Percentiles rank a stretch among this genome's conserved stretches.
Evolutionary conservation across 37 sponge, comb jelly and placozoan genomes (phyloP).

Genomic region (Ianthella basta): DNA sequence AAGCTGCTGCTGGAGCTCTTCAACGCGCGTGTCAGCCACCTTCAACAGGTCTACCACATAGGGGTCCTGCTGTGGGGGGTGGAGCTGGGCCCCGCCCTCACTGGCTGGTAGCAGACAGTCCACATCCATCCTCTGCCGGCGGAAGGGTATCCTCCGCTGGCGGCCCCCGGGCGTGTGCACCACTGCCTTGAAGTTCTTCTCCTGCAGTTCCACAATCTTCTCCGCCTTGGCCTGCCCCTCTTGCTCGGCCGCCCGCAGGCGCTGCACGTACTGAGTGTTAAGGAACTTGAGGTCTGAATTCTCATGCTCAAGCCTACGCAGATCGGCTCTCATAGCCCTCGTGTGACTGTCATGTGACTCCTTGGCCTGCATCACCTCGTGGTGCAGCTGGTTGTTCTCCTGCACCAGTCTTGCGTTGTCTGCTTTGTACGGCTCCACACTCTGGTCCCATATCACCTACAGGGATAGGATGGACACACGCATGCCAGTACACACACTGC

Average conservation of each 20-base stretch:
- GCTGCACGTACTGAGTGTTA: slow-evolving; percentile 93
- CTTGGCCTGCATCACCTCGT: slow-evolving; percentile 78
- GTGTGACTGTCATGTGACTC: slow-evolving; percentile 72
- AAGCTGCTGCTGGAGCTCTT: slow-evolving; percentile 63
- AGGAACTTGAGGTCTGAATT: slow-evolving; percentile 96
- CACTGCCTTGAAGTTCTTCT: slow-evolving; percentile 95
- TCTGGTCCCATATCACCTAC: slow-evolving; percentile 55
- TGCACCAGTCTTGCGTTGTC: slow-evolving; percentile 92
- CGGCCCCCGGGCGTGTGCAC: slow-evolving; percentile 97
- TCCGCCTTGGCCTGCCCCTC: slow-evolving; percentile 80
- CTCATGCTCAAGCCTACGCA: slow-evolving; percentile 93
- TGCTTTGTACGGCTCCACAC: slow-evolving; percentile 91
- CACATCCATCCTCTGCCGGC: slow-evolving; percentile 96
- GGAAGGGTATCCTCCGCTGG: slow-evolving; percentile 83
- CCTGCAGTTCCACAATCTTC: slow-evolving; percentile 88
- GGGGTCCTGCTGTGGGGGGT: slow-evolving; percentile 75
- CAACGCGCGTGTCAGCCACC: slow-evolving; percentile 90
- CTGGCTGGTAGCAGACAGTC: slow-evolving; percentile 74
- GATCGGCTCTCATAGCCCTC: slow-evolving; percentile 73
- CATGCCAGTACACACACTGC: no score
- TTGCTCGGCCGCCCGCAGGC: slow-evolving; percentile 74
- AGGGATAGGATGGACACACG: not conserved
- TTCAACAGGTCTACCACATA: slow-evolving; percentile 88
- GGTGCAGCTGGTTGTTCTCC: slow-evolving; percentile 94
- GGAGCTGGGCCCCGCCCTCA: slow-evolving; percentile 1